Conservation (phyloP, 2,797 vertebrate genomes). For the Percopsis omiscomaycus region DNA sequence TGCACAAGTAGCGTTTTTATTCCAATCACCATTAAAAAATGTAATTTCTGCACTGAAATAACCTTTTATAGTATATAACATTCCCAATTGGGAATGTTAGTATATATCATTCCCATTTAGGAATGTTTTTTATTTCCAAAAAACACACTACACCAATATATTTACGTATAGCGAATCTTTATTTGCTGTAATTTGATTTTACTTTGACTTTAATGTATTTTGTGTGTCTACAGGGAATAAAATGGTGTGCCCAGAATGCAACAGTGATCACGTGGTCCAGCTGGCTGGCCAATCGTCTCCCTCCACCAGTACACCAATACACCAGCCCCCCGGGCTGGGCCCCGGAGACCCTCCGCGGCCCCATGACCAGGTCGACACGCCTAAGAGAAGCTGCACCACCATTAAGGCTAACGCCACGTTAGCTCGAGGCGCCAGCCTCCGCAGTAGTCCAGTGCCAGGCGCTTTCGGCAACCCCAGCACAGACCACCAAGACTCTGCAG, state of each 20-base stretch:
- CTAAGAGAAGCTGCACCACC: conserved; percentile 7
- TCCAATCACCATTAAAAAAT: neutral
- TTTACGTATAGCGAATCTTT: no score
- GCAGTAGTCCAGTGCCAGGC: conserved; percentile 43
- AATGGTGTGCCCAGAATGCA: conserved; percentile 84
- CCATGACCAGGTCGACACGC: conserved; percentile 27
- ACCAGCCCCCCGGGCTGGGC: conserved; percentile 13
- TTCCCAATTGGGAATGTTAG: no score
- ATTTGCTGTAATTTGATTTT: neutral
- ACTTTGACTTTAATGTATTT: neutral
- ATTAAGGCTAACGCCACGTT: conserved; percentile 31
- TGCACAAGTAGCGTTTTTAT: neutral
- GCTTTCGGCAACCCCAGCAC: neutral
- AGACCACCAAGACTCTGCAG: conserved; percentile 30
- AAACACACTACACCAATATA: no score
- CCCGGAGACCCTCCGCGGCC: conserved; percentile 8
- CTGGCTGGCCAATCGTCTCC: conserved; percentile 63
- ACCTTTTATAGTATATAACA: no score
- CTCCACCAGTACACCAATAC: conserved; percentile 69
- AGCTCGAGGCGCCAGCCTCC: conserved; percentile 16
- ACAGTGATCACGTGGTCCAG: conserved; percentile 89
- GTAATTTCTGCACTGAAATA: no score
- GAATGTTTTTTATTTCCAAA: no score
- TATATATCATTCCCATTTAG: no score
- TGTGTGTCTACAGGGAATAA: conserved; percentile 40